Percentiles rank a stretch among this genome's conserved stretches.
Conservation (phyloP, 2,113 vertebrate genomes). For the Esox niger region DNA sequence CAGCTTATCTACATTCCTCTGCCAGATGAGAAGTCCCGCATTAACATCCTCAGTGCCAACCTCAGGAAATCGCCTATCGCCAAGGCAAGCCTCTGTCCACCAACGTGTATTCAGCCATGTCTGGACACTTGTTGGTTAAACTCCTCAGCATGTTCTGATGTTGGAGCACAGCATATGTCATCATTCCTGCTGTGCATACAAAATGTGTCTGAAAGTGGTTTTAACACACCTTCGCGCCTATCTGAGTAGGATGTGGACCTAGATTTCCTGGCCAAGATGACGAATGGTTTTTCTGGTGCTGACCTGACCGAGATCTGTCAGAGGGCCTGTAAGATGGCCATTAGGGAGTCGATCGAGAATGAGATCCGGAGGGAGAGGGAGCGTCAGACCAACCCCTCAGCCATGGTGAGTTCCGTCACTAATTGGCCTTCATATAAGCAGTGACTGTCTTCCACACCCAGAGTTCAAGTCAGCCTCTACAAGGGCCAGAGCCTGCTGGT, state of each 20-base stretch:
- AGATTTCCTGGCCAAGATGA: slow-evolving; percentile 89
- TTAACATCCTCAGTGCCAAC: slow-evolving; percentile 95
- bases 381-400: slow-evolving; percentile 86
- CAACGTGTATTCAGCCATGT: not conserved
- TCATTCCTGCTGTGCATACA: not conserved
- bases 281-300: slow-evolving; percentile 87
- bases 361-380: slow-evolving; percentile 85
- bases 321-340: slow-evolving; percentile 86
- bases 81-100: slow-evolving; percentile 69
- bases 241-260: slow-evolving; percentile 79
- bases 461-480: too few relatives aligned
- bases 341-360: slow-evolving; percentile 86
- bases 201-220: not conserved
- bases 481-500: too few relatives aligned
- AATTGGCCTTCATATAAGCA: not conserved
- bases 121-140: not conserved
- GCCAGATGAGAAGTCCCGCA: slow-evolving; percentile 96
- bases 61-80: slow-evolving; percentile 96
- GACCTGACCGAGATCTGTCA: slow-evolving; percentile 88
- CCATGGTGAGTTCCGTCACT: slow-evolving; percentile 75
- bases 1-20: slow-evolving; percentile 98
- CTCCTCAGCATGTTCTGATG: not conserved
- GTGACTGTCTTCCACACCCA: too few relatives aligned
- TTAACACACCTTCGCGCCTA: not conserved
- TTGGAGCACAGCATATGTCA: not conserved